These are phyloP conservation scores for Scleropages formosus DNA, from an alignment of 2,797 vertebrate species.

Conservation along the genomic window DNA sequence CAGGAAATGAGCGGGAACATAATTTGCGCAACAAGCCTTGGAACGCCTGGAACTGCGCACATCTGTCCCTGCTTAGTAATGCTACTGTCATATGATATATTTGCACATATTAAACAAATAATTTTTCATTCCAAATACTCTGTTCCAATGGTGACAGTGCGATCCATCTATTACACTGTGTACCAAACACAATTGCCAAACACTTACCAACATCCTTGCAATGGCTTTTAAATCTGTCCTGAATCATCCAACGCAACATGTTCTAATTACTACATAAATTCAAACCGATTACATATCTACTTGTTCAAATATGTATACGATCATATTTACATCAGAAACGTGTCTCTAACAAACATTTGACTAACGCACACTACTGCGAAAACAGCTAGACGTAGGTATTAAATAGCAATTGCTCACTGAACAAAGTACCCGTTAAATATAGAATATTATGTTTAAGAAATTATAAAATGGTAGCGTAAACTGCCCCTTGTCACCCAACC, in stretches of 20 bases:
- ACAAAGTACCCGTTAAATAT: neutral
- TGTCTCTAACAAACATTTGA: neutral
- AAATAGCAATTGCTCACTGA: neutral
- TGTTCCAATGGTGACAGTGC: neutral
- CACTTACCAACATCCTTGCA: neutral
- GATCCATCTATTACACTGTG: neutral
- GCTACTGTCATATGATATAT: neutral
- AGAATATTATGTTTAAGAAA: slow-evolving; percentile 4
- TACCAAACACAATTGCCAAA: neutral
- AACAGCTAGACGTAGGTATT: neutral
- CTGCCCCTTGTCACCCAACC: slow-evolving; percentile 38
- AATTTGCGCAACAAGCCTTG: neutral
- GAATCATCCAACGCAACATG: neutral
- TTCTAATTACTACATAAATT: neutral
- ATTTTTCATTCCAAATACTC: neutral
- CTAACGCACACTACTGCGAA: neutral
- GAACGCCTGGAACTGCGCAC: neutral
- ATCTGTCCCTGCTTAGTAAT: neutral
- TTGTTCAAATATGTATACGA: neutral
- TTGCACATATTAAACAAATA: neutral
- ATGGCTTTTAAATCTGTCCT: neutral
- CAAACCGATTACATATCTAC: neutral
- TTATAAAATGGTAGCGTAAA: slow-evolving; percentile 6
- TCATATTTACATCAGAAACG: no score
- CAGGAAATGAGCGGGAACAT: neutral